Percentiles rank a stretch among this genome's conserved stretches.
Evolutionary conservation across 2,113 vertebrate species (phyloP).

Genomic region (Halichoeres trimaculatus): DNA sequence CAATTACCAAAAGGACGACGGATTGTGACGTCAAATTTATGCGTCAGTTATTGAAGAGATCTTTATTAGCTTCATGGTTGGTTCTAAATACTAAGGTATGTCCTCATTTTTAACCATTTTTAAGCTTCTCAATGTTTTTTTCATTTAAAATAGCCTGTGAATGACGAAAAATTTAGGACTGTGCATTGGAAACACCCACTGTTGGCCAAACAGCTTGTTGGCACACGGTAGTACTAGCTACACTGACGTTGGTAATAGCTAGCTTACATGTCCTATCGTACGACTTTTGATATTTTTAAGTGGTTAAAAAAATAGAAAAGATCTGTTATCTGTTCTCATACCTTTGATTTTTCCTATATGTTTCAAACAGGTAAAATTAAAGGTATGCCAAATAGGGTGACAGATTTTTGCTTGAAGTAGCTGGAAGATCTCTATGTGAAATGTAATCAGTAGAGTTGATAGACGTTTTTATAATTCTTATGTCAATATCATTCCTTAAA

Average conservation of each 20-base stretch:
- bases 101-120: not conserved
- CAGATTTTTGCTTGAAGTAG: not conserved
- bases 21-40: conserved; percentile 43
- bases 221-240: conserved; percentile 38
- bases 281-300: not conserved
- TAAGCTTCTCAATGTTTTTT: not conserved
- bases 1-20: conserved; percentile 57
- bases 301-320: no score
- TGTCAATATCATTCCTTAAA: not conserved
- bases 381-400: not conserved
- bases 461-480: not conserved
- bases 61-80: conserved; percentile 61
- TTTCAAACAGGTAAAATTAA: not conserved
- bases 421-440: not conserved
- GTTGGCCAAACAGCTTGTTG: conserved; percentile 54
- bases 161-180: not conserved
- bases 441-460: not conserved
- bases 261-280: conserved; percentile 8
- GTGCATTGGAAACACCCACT: not conserved
- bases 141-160: not conserved
- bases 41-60: conserved; percentile 47
- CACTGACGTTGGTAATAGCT: conserved; percentile 29
- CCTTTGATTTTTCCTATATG: not conserved
- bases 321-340: not conserved
- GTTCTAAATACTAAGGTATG: conserved; percentile 68